These are phyloP conservation scores for Rhagoletis zephyria DNA, from an alignment of 1,140 invertebrate species.

Conservation along the genomic window DNA sequence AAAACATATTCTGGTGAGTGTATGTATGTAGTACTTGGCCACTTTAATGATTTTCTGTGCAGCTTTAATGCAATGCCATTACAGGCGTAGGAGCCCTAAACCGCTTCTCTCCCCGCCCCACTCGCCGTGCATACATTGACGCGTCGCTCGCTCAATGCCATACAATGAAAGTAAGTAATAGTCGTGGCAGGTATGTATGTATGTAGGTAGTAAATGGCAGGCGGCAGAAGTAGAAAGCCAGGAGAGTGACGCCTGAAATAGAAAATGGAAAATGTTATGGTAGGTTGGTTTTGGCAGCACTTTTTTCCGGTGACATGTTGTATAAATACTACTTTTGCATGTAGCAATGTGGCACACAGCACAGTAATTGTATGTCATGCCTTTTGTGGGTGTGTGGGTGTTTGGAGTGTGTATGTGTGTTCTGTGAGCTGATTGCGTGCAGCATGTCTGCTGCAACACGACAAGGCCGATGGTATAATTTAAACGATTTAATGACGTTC, in stretches of 20 bases:
- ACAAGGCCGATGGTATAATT: slow-evolving; percentile 43
- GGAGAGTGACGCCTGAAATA: not conserved
- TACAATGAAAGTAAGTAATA: not conserved
- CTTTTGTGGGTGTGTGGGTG: not conserved
- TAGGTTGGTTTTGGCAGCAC: not conserved
- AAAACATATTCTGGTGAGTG: too few species aligned
- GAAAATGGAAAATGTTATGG: not conserved
- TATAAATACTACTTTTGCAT: not conserved
- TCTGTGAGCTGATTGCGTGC: not conserved
- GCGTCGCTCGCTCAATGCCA: not conserved
- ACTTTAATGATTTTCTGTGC: too few species aligned
- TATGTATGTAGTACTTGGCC: too few species aligned
- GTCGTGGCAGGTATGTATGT: not conserved
- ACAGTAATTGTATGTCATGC: not conserved
- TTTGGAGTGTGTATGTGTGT: too few species aligned
- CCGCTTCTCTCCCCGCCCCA: too few species aligned
- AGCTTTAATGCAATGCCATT: too few species aligned
- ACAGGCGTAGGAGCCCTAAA: too few species aligned
- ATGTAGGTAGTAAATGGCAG: not conserved
- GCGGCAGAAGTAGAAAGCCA: not conserved
- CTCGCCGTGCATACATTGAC: too few species aligned
- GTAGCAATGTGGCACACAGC: slow-evolving; percentile 14
- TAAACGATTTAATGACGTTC: slow-evolving; percentile 30
- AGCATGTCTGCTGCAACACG: slow-evolving; percentile 27
- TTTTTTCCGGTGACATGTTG: not conserved